Conservation (phyloP, 1,140 invertebrate species). For the Ylistrum balloti region DNA sequence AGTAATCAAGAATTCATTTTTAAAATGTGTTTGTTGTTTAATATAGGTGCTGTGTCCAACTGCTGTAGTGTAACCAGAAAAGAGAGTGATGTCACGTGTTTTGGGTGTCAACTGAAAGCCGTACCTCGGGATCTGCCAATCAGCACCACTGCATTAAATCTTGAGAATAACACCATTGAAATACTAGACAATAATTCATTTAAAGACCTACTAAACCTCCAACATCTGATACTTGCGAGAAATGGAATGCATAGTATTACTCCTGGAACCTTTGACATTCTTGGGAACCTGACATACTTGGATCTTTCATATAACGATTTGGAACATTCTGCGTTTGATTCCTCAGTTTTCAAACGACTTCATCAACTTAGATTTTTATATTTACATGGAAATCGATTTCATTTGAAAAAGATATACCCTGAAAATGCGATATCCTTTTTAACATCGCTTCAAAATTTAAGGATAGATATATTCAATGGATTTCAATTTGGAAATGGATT, state of each 20-base stretch:
- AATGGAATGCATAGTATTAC: neutral
- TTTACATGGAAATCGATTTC: neutral
- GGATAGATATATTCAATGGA: neutral
- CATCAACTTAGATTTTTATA: neutral
- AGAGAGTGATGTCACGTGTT: neutral
- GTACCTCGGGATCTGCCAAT: neutral
- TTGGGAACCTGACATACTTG: neutral
- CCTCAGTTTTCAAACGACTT: neutral
- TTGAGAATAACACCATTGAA: neutral
- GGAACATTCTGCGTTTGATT: constrained; percentile 8
- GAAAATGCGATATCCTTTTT: neutral
- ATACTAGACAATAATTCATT: neutral
- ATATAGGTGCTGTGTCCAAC: neutral
- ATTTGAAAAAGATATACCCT: neutral
- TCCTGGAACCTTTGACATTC: neutral
- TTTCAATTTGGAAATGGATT: neutral
- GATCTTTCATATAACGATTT: neutral
- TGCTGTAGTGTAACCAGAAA: neutral
- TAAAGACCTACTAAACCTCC: neutral
- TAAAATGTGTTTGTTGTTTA: no score
- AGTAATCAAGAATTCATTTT: no score
- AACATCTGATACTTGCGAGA: neutral
- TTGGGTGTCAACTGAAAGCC: neutral
- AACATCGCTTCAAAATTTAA: neutral
- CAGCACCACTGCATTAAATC: neutral